A percentile compares a stretch with the other conserved stretches of the same genome.
Evolutionary conservation across 2,797 vertebrate genomes (phyloP).

Genomic region (Cynopterus sphinx): DNA sequence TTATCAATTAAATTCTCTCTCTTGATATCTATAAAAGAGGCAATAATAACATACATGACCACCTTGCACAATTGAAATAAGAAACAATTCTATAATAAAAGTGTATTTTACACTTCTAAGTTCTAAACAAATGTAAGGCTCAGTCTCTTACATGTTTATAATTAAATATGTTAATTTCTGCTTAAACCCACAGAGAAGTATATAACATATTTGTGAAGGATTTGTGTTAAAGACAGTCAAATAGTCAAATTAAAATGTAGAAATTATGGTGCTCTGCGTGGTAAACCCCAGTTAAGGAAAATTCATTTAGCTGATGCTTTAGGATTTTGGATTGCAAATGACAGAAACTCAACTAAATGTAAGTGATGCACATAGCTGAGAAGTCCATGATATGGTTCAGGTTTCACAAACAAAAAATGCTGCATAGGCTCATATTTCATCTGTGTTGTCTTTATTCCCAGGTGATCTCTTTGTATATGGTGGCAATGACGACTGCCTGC

Average conservation of each 20-base stretch:
- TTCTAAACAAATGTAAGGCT: neutral
- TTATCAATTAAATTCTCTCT: neutral
- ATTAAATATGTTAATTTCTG: neutral
- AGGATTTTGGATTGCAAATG: neutral
- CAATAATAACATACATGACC: neutral
- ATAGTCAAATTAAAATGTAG: neutral
- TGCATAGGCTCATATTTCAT: neutral
- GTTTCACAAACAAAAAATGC: neutral
- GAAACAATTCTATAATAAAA: constrained; percentile 9
- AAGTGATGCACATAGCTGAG: neutral
- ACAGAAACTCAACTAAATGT: neutral
- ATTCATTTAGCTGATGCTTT: neutral
- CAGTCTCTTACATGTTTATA: neutral
- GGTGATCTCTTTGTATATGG: neutral
- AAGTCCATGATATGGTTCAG: neutral
- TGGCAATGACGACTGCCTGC: neutral
- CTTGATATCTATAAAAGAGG: neutral
- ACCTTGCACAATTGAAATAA: neutral
- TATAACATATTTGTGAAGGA: neutral
- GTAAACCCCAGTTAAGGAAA: neutral
- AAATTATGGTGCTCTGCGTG: neutral
- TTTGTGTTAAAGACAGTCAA: neutral
- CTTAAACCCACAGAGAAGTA: neutral
- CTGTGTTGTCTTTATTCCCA: neutral
- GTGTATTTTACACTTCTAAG: neutral